These are phyloP conservation scores for Chymomyza procnemis DNA, from an alignment of 2,888 invertebrate species.

Conservation along the genomic window DNA sequence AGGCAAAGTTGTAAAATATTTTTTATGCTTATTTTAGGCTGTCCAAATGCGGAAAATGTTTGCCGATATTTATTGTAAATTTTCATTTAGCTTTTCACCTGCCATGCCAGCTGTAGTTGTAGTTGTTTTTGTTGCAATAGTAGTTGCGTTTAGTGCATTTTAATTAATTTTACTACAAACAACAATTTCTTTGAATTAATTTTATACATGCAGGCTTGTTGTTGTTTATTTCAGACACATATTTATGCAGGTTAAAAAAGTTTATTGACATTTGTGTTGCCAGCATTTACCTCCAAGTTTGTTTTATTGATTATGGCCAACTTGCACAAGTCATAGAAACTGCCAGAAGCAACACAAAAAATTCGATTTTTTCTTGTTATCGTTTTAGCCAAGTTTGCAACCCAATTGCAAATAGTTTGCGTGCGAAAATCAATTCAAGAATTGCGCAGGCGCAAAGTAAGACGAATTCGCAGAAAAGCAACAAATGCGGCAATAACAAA, in stretches of 20 bases:
- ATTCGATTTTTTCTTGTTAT: neutral
- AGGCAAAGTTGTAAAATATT: conserved; percentile 38
- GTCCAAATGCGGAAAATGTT: conserved; percentile 52
- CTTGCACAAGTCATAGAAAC: conserved; percentile 37
- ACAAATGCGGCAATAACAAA: neutral
- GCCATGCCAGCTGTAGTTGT: neutral
- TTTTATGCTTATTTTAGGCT: conserved; percentile 21
- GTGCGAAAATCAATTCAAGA: conserved; percentile 20
- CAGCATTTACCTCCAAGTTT: conserved; percentile 33
- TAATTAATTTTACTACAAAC: conserved; percentile 49
- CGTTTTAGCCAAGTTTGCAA: conserved; percentile 48
- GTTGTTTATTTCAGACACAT: conserved; percentile 36
- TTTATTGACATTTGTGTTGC: conserved; percentile 61
- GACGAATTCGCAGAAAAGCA: neutral
- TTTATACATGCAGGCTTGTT: conserved; percentile 10
- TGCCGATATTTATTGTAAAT: conserved; percentile 37
- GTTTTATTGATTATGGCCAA: conserved; percentile 11
- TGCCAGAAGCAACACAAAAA: conserved; percentile 43
- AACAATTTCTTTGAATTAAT: conserved; percentile 41
- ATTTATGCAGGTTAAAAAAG: conserved; percentile 63
- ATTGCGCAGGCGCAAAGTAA: conserved; percentile 51
- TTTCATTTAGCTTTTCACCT: conserved; percentile 29
- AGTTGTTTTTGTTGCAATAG: conserved; percentile 11
- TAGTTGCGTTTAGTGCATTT: conserved; percentile 52
- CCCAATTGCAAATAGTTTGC: conserved; percentile 34